These are phyloP conservation scores for Pterocles gutturalis DNA, from an alignment of 2,113 vertebrate species.

Conservation along the genomic window DNA sequence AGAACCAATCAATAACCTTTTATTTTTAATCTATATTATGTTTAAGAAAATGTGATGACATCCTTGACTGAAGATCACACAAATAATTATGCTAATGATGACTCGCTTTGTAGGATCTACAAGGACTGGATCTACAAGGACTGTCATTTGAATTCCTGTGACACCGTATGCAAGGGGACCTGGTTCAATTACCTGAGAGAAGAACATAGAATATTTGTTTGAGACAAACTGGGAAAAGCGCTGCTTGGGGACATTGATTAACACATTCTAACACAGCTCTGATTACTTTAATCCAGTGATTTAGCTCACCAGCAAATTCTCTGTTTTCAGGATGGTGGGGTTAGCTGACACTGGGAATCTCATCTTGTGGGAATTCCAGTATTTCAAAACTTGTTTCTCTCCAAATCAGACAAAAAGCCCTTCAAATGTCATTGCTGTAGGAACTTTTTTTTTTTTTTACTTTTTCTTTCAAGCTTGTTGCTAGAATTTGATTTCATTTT, in stretches of 20 bases:
- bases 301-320: not conserved
- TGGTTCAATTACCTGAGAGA: constrained; percentile 44
- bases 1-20: constrained; percentile 72
- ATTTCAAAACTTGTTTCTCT: not conserved
- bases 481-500: not conserved
- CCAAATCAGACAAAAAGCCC: not conserved
- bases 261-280: constrained; percentile 20
- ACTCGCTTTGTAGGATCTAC: constrained; percentile 16
- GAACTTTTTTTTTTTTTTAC: not conserved
- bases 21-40: constrained; percentile 72
- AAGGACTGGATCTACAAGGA: constrained; percentile 33
- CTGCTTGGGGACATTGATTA: constrained; percentile 47
- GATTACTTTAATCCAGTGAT: constrained; percentile 31
- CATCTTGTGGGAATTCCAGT: not conserved
- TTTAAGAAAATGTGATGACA: constrained; percentile 77
- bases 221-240: constrained; percentile 9
- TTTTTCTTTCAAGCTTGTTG: not conserved
- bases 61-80: constrained; percentile 75
- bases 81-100: constrained; percentile 70
- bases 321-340: not conserved
- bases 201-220: not conserved
- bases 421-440: not conserved
- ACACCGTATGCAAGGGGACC: not conserved
- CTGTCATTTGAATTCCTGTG: constrained; percentile 3
- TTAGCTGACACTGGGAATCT: not conserved